phyloP scores from a whole-genome alignment of 2,113 vertebrate species.

The Meleagris gallopavo region DNA sequence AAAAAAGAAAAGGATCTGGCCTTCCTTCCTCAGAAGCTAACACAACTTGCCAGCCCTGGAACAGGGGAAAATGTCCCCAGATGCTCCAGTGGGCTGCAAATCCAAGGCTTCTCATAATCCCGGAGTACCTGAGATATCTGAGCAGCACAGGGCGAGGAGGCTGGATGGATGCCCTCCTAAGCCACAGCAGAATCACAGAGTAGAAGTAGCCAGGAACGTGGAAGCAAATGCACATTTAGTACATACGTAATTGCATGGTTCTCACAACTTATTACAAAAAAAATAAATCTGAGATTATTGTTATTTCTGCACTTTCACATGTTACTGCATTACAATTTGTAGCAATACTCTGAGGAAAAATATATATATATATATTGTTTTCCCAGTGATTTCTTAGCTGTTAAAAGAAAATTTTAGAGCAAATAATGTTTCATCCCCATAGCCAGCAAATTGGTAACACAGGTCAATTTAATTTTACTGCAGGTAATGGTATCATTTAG shows the following conservation, averaged over 20 bases:
- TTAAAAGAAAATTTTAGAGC: conserved; percentile 19
- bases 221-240: neutral
- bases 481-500: neutral
- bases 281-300: neutral
- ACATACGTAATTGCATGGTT: neutral
- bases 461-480: conserved; percentile 43
- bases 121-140: neutral
- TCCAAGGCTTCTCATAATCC: neutral
- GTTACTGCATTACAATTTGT: neutral
- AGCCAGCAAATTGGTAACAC: neutral
- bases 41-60: neutral
- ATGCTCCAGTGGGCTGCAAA: neutral
- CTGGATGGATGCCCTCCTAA: neutral
- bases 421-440: neutral
- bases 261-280: neutral
- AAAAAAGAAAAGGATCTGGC: neutral
- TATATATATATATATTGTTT: neutral
- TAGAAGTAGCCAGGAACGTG: neutral
- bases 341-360: neutral
- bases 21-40: neutral
- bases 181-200: neutral
- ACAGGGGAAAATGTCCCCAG: neutral
- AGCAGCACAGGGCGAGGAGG: neutral
- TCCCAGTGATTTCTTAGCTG: neutral
- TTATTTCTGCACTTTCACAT: neutral